A percentile compares a stretch with the other conserved stretches of the same genome.
Evolutionary conservation across 2,797 vertebrate genomes (phyloP).

Genomic region (Galaxias olidus): DNA sequence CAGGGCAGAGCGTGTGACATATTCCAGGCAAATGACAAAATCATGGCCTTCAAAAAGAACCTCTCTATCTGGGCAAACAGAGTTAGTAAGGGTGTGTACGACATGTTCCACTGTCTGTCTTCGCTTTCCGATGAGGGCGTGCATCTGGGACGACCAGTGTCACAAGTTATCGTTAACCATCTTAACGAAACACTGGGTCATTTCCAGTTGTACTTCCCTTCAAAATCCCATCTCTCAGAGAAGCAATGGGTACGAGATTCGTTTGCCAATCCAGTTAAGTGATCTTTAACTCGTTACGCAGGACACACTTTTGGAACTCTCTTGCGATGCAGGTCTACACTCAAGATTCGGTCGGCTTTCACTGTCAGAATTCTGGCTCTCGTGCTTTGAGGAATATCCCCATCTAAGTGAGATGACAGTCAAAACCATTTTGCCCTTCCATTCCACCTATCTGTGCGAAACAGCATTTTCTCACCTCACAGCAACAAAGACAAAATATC

Average conservation of each 20-base stretch:
- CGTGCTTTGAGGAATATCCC: conserved; percentile 2
- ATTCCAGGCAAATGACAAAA: conserved; percentile 3
- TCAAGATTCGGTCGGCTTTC: neutral
- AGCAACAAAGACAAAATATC: conserved; percentile 7
- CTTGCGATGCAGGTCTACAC: conserved; percentile 10
- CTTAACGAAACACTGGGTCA: conserved; percentile 9
- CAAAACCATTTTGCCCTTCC: conserved; percentile 5
- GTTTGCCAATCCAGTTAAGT: conserved; percentile 2
- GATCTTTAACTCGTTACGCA: conserved; percentile 1
- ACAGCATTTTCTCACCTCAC: conserved; percentile 3
- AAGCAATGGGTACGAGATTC: conserved; percentile 11
- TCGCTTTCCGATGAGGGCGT: conserved; percentile 9
- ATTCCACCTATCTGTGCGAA: conserved; percentile 6
- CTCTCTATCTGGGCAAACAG: neutral
- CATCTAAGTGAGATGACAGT: conserved; percentile 3
- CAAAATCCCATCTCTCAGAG: conserved; percentile 7
- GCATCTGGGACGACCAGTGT: neutral
- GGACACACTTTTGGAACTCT: conserved; percentile 9
- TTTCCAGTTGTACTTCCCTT: conserved; percentile 2
- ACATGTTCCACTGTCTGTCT: conserved; percentile 4
- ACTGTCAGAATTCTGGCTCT: conserved; percentile 9
- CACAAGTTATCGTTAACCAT: neutral
- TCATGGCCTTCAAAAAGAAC: conserved; percentile 9
- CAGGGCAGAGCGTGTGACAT: conserved; percentile 1
- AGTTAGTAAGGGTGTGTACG: conserved; percentile 10